Evolutionary conservation across 2,888 invertebrate species (phyloP).

Genomic region (Metalampra italica): DNA sequence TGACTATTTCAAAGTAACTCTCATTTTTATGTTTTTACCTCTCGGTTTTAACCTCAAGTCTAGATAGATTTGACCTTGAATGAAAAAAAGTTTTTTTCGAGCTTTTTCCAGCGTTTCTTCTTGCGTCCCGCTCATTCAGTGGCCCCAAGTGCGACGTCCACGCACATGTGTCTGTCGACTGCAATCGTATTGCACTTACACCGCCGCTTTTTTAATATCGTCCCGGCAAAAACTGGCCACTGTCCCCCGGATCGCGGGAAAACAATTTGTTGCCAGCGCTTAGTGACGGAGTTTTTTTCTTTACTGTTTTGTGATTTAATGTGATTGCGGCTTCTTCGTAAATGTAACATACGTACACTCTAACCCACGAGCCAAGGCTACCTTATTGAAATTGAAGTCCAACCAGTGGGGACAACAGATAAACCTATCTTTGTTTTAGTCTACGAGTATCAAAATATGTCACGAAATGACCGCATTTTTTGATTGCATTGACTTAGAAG

Average conservation of each 20-base stretch:
- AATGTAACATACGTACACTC: neutral
- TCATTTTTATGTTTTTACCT: neutral
- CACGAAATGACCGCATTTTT: too few relatives aligned
- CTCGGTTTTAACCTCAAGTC: neutral
- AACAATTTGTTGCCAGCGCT: constrained; percentile 50
- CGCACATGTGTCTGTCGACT: constrained; percentile 50
- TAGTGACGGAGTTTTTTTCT: constrained; percentile 33
- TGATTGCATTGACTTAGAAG: too few relatives aligned
- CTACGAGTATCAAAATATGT: too few relatives aligned
- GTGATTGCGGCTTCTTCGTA: neutral
- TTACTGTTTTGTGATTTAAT: neutral
- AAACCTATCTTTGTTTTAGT: too few relatives aligned
- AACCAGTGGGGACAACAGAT: neutral
- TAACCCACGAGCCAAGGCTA: neutral
- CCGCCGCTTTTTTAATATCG: constrained; percentile 63
- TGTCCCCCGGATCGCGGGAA: constrained; percentile 32
- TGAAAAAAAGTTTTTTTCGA: too few relatives aligned
- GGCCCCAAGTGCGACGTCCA: constrained; percentile 37
- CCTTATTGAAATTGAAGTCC: neutral
- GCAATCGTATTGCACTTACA: constrained; percentile 66
- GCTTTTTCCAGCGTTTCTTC: neutral
- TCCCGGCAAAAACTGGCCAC: constrained; percentile 47
- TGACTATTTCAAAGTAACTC: too few relatives aligned
- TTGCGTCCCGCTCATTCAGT: constrained; percentile 20
- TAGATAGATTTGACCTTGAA: too few relatives aligned